Evolutionary conservation across 2,797 vertebrate genomes (phyloP), one percentile per base, ranked within the genome.

Genomic region (Platyrinchus mystaceus): DNA sequence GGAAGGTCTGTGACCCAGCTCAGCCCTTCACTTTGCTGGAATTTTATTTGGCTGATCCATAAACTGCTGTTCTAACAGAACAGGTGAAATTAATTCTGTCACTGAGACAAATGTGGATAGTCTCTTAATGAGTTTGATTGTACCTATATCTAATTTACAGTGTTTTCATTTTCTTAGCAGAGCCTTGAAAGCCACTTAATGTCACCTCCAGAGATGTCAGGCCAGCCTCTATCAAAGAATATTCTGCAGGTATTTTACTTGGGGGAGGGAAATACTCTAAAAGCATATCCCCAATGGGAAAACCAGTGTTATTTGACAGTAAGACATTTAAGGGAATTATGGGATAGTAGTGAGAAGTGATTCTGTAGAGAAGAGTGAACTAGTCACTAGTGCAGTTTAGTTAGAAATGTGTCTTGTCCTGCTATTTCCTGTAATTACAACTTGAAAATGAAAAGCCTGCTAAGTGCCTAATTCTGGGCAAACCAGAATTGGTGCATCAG

Each of bases 221-320:
- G 98, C 86, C 98, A 98, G 50, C 84, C 97, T 87, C 97, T 98
- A 43, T 98, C 98, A 89, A 99, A 99, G 97, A 99, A 99, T 94
- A 99, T 99, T 96, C 97, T 99, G 83, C 99, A 99, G 99, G 99
- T 99, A 96, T 86, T 84, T 22, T n/a, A n/a, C 0, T 18, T 6
- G 7, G 26, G 7, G 12, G 27, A 27, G 19, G 14, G 7, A 17
- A 28, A 6, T 60, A 44, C 21, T 44, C n/a, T 75, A 13, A 76
- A 82, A 58, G 14, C 7, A 3, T 46, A 21, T 39, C 9, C 30
- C 21, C 2, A 6, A 1, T 14, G 18, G 12, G 44, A 60, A 59
- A 70, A 69, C 10, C 53, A 55, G 55, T 14, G 8, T 8, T 14
- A 47, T 4, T 83, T 71, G 7, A 47, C 75, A 90, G 26, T 17